These are phyloP conservation scores for Chelon auratus DNA, from an alignment of 2,797 vertebrate species.

Conservation along the genomic window DNA sequence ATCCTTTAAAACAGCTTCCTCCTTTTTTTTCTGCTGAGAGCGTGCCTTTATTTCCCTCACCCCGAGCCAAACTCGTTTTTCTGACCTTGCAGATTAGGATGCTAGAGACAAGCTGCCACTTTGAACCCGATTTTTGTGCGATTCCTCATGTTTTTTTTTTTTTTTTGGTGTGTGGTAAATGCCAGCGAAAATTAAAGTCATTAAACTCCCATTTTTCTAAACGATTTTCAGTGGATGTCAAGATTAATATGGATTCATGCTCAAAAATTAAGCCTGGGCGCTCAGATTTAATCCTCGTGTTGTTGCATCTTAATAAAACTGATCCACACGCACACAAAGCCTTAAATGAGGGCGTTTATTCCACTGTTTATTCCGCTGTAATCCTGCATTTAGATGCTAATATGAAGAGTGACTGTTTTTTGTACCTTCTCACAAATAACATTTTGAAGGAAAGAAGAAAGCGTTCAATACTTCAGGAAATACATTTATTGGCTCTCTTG, in stretches of 20 bases:
- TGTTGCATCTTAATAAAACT: constrained; percentile 14
- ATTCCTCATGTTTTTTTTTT: neutral
- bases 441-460: neutral
- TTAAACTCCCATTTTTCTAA: neutral
- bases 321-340: neutral
- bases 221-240: constrained; percentile 27
- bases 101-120: constrained; percentile 13
- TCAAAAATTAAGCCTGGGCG: constrained; percentile 16
- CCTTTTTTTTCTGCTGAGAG: constrained; percentile 36
- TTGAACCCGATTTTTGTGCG: neutral
- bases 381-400: neutral
- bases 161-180: constrained; percentile 8
- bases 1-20: constrained; percentile 44
- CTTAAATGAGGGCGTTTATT: neutral
- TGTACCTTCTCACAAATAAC: neutral
- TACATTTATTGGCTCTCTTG: neutral
- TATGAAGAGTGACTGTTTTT: neutral
- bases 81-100: constrained; percentile 25
- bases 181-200: constrained; percentile 9
- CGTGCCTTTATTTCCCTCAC: constrained; percentile 27
- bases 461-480: constrained; percentile 7
- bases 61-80: constrained; percentile 24
- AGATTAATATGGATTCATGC: constrained; percentile 17
- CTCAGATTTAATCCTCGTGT: constrained; percentile 21
- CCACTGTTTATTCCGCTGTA: neutral